These are phyloP conservation scores for Notoglanidium macrostoma DNA, from an alignment of 2,797 vertebrate genomes.

Conservation along the genomic window DNA sequence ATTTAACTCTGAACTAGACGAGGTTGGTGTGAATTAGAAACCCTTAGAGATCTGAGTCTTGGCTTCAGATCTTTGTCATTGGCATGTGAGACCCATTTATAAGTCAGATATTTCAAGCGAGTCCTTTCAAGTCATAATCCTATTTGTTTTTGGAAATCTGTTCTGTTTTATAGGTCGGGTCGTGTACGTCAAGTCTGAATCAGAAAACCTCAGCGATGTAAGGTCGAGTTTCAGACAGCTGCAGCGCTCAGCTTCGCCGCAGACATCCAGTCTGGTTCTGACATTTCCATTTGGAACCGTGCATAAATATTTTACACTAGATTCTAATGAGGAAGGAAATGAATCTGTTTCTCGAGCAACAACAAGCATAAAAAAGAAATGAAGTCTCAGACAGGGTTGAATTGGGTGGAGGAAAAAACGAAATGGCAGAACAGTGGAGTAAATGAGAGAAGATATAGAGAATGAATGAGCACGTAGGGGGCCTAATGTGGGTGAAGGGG, in stretches of 20 bases:
- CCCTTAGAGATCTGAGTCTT: background rate
- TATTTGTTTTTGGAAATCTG: background rate
- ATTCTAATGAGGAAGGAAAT: slow-evolving; percentile 45
- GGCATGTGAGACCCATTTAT: background rate
- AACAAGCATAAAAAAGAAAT: slow-evolving; percentile 6
- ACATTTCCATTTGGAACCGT: slow-evolving; percentile 52
- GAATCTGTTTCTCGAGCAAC: slow-evolving; percentile 48
- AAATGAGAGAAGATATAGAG: slow-evolving; percentile 2
- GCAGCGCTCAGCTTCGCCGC: slow-evolving; percentile 44
- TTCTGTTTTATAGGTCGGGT: background rate
- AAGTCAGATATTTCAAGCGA: background rate
- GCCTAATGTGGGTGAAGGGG: slow-evolving; percentile 29
- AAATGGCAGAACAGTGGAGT: slow-evolving; percentile 1
- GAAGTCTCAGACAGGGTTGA: background rate
- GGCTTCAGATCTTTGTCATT: background rate
- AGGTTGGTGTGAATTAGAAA: background rate
- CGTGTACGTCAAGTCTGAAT: background rate
- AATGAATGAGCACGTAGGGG: slow-evolving; percentile 19
- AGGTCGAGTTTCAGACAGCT: background rate
- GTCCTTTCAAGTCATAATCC: background rate
- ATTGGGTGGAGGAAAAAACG: background rate
- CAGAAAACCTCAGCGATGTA: background rate
- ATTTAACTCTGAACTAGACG: background rate
- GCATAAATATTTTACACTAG: slow-evolving; percentile 53
- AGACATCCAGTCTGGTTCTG: slow-evolving; percentile 48